phyloP scores from a whole-genome alignment of 2,888 invertebrate genomes.

The Eudasyphora cyanicolor region DNA sequence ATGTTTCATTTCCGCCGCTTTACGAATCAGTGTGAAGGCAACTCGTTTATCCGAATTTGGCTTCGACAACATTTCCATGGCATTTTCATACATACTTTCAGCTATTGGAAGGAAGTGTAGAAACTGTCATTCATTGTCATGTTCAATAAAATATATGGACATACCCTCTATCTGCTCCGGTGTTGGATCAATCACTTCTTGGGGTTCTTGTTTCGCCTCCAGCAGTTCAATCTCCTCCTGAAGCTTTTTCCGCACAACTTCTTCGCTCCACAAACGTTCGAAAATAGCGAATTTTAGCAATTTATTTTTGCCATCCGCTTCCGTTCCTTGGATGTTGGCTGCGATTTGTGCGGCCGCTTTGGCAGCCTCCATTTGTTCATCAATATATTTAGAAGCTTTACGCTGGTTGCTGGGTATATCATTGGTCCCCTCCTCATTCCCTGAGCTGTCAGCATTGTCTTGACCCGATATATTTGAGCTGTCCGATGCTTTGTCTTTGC shows the following conservation, averaged over 20 bases:
- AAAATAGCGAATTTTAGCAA: slow-evolving; percentile 71
- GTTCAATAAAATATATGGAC: background rate
- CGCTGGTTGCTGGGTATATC: slow-evolving; percentile 62
- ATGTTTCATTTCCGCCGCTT: slow-evolving; percentile 91
- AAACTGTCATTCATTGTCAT: background rate
- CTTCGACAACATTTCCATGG: slow-evolving; percentile 86
- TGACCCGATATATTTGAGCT: background rate
- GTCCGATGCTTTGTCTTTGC: slow-evolving; percentile 11
- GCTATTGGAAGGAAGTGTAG: too few relatives aligned
- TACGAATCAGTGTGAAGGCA: slow-evolving; percentile 88
- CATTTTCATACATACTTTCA: slow-evolving; percentile 87
- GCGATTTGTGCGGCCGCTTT: slow-evolving; percentile 44
- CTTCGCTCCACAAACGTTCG: slow-evolving; percentile 73
- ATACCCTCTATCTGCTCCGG: slow-evolving; percentile 84
- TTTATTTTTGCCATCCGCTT: slow-evolving; percentile 68
- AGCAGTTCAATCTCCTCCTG: slow-evolving; percentile 72
- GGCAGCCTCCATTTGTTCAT: slow-evolving; percentile 54
- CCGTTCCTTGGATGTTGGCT: slow-evolving; percentile 47
- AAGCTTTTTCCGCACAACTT: slow-evolving; percentile 71
- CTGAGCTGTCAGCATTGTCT: background rate
- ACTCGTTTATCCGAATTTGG: slow-evolving; percentile 86
- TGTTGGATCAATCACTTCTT: slow-evolving; percentile 71
- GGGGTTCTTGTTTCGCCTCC: slow-evolving; percentile 64
- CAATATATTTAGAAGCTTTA: slow-evolving; percentile 64
- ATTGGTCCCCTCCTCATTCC: slow-evolving; percentile 18